phyloP scores from a whole-genome alignment of 2,113 vertebrate species.

The Hiodon tergisus region DNA sequence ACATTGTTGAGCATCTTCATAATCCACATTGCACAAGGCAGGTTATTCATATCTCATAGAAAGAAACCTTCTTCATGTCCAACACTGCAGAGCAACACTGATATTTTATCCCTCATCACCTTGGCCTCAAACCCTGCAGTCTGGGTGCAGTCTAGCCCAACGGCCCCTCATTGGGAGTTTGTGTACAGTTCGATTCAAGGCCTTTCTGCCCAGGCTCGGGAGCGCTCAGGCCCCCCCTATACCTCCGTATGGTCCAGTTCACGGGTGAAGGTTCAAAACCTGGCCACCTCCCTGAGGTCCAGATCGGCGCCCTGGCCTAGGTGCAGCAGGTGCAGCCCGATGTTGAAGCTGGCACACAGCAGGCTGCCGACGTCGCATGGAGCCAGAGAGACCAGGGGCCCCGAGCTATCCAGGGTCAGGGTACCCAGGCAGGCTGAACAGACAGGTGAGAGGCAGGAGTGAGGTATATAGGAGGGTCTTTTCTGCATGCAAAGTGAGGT shows the following conservation, averaged over 20 bases:
- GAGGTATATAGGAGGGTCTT: no score
- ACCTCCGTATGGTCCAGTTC: rapidly evolving
- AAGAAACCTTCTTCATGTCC: no score
- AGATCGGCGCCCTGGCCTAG: slow-evolving; percentile 26
- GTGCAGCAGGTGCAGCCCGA: slow-evolving; percentile 73
- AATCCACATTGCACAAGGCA: no score
- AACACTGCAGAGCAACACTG: neutral
- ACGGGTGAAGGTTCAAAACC: slow-evolving; percentile 48
- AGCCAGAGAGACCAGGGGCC: slow-evolving; percentile 74
- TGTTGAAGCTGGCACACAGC: slow-evolving; percentile 79
- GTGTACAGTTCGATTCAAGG: neutral
- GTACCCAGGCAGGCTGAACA: slow-evolving; percentile 75
- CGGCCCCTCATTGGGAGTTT: no score
- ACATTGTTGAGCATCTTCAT: no score
- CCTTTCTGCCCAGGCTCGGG: no score
- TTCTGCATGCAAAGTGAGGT: neutral
- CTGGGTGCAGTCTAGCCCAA: neutral
- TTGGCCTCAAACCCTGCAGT: neutral
- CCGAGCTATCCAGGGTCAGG: slow-evolving; percentile 71
- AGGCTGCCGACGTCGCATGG: slow-evolving; percentile 61
- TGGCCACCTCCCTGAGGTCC: slow-evolving; percentile 48
- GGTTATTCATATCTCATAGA: no score
- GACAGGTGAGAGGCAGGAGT: neutral
- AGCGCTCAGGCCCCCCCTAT: no score
- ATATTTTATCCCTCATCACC: neutral